Evolutionary conservation across 2,797 vertebrate genomes (phyloP).

Genomic region (Lagorchestes hirsutus): DNA sequence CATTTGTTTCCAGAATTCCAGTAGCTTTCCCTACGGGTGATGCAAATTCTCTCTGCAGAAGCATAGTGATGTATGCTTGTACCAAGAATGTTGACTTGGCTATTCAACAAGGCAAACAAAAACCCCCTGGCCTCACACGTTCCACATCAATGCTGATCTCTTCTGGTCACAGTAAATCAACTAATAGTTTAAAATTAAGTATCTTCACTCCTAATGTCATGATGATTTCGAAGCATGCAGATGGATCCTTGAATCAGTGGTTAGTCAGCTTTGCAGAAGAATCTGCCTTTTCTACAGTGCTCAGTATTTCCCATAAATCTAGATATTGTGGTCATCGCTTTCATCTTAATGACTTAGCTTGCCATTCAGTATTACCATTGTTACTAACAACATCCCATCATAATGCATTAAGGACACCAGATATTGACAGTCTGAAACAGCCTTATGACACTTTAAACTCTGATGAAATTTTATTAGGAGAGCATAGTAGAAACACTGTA

Average conservation of each 20-base stretch:
- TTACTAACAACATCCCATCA: constrained; percentile 98
- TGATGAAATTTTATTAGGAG: constrained; percentile 76
- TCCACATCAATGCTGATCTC: constrained; percentile 94
- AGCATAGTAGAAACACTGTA: constrained; percentile 82
- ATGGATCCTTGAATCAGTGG: constrained; percentile 98
- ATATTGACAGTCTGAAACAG: constrained; percentile 82
- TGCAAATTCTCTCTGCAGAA: constrained; percentile 97
- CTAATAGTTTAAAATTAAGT: constrained; percentile 93
- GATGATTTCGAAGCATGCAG: constrained; percentile 98
- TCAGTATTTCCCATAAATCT: constrained; percentile 98
- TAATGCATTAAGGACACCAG: constrained; percentile 93
- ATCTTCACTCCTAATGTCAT: constrained; percentile 98
- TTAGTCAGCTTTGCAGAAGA: constrained; percentile 97
- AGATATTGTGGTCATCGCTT: constrained; percentile 99
- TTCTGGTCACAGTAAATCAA: constrained; percentile 92
- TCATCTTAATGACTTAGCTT: constrained; percentile 98
- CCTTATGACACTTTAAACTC: constrained; percentile 66
- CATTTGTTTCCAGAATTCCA: constrained; percentile 98
- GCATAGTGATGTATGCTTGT: constrained; percentile 98
- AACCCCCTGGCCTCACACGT: constrained; percentile 89
- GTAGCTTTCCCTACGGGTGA: constrained; percentile 97
- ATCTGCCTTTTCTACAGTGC: constrained; percentile 97
- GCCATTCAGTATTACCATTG: constrained; percentile 96
- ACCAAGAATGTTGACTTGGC: constrained; percentile 98
- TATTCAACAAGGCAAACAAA: constrained; percentile 95